Evolutionary conservation across 2,888 invertebrate genomes (phyloP).

Genomic region (Galeopsomyia nigrocyanea): DNA sequence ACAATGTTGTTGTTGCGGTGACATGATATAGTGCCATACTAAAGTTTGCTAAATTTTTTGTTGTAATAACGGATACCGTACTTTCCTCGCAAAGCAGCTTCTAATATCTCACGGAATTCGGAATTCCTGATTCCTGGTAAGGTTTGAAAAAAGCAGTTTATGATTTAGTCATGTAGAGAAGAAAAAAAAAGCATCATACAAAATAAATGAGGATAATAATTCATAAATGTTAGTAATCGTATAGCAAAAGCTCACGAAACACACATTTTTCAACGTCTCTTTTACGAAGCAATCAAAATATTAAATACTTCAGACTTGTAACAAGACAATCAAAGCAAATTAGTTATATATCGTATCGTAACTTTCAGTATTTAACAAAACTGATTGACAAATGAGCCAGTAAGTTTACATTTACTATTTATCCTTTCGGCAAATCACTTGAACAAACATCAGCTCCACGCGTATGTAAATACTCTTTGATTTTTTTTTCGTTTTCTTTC

Average conservation of each 20-base stretch:
- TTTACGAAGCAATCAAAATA: too few species aligned
- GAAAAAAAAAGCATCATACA: neutral
- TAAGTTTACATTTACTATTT: too few species aligned
- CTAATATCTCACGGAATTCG: constrained; percentile 49
- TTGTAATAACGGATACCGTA: constrained; percentile 40
- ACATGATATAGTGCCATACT: constrained; percentile 36
- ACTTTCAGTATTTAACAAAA: too few species aligned
- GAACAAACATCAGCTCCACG: too few species aligned
- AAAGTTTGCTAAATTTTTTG: constrained; percentile 28
- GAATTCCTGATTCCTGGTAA: constrained; percentile 46
- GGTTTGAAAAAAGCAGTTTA: constrained; percentile 37
- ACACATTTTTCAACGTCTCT: too few species aligned
- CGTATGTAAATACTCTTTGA: constrained; percentile 13
- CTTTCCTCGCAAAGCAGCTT: constrained; percentile 46
- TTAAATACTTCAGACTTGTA: too few species aligned
- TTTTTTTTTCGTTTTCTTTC: constrained; percentile 16
- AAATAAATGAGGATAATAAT: constrained; percentile 1
- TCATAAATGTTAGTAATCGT: neutral
- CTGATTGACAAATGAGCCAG: too few species aligned
- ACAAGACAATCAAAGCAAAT: too few species aligned
- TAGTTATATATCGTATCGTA: too few species aligned
- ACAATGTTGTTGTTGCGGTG: constrained; percentile 16
- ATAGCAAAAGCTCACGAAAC: neutral
- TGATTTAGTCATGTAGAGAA: neutral
- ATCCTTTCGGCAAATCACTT: too few species aligned